Evolutionary conservation across 2,888 invertebrate genomes (phyloP).

Genomic region (Mellilla xanthometata): DNA sequence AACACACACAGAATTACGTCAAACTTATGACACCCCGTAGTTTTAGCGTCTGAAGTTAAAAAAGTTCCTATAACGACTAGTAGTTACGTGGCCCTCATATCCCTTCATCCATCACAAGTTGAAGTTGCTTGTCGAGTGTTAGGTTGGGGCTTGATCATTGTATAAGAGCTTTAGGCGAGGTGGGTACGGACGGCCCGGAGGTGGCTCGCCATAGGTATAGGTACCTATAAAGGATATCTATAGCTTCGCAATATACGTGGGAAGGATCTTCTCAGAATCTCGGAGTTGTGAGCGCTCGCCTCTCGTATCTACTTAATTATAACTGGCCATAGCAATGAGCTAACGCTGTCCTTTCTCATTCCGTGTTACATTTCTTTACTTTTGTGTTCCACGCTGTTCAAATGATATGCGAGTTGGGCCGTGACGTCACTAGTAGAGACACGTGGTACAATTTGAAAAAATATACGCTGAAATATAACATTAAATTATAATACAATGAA

Average conservation of each 20-base stretch:
- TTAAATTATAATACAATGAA: too few relatives aligned
- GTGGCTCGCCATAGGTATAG: slow-evolving; percentile 15
- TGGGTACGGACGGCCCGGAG: slow-evolving; percentile 2
- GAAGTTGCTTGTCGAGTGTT: slow-evolving; percentile 5
- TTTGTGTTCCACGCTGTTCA: too few relatives aligned
- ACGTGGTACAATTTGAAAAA: too few relatives aligned
- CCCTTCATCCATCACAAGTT: background rate
- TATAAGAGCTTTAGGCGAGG: slow-evolving; percentile 1
- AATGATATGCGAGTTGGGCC: too few relatives aligned
- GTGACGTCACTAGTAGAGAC: too few relatives aligned
- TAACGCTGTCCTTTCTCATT: slow-evolving; percentile 19
- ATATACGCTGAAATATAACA: too few relatives aligned
- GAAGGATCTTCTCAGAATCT: slow-evolving; percentile 16
- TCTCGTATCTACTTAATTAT: slow-evolving; percentile 25
- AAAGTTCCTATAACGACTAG: background rate
- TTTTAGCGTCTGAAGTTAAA: too few relatives aligned
- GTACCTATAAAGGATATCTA: slow-evolving; percentile 5
- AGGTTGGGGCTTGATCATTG: slow-evolving; percentile 3
- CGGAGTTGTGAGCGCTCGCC: slow-evolving; percentile 21
- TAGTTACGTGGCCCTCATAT: background rate
- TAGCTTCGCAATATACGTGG: slow-evolving; percentile 24
- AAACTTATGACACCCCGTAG: too few relatives aligned
- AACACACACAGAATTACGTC: too few relatives aligned
- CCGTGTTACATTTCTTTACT: slow-evolving; percentile 13
- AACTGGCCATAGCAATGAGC: slow-evolving; percentile 15